phyloP scores from a whole-genome alignment of 2,888 invertebrate genomes.

The Dromius quadrimaculatus region DNA sequence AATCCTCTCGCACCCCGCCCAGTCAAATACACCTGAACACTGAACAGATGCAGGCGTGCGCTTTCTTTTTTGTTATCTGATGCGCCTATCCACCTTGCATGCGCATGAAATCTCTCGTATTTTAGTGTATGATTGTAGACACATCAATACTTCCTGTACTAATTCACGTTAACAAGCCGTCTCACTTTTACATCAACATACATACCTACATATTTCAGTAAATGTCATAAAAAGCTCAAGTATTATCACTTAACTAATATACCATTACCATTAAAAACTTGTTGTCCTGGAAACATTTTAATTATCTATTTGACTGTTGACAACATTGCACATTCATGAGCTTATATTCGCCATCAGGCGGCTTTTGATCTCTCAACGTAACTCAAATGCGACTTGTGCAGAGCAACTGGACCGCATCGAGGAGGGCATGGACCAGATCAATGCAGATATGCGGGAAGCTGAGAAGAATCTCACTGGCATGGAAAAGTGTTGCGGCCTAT shows the following conservation, averaged over 20 bases:
- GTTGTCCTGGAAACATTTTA: constrained; percentile 16
- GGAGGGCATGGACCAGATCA: constrained; percentile 99
- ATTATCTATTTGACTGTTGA: constrained; percentile 15
- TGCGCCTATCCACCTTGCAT: constrained; percentile 51
- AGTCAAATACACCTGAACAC: constrained; percentile 28
- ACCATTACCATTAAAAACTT: constrained; percentile 25
- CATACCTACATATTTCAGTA: background rate
- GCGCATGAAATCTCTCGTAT: constrained; percentile 49
- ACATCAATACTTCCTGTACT: constrained; percentile 19
- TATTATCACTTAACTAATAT: constrained; percentile 2
- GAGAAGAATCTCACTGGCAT: constrained; percentile 99
- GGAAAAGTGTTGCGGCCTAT: constrained; percentile 99
- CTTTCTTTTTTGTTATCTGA: constrained; percentile 47
- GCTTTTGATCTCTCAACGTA: constrained; percentile 42
- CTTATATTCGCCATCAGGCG: constrained; percentile 41
- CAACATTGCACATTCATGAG: constrained; percentile 36
- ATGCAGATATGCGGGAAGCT: constrained; percentile 99
- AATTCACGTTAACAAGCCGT: constrained; percentile 6
- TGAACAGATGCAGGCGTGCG: constrained; percentile 45
- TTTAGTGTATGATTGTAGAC: constrained; percentile 51
- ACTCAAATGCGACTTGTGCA: constrained; percentile 64
- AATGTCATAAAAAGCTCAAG: constrained; percentile 24
- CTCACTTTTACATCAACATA: constrained; percentile 10
- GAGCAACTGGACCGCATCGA: constrained; percentile 99
- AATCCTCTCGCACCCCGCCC: constrained; percentile 24